phyloP scores from a whole-genome alignment of 2,797 vertebrate genomes.

The Poecilia wingei region DNA sequence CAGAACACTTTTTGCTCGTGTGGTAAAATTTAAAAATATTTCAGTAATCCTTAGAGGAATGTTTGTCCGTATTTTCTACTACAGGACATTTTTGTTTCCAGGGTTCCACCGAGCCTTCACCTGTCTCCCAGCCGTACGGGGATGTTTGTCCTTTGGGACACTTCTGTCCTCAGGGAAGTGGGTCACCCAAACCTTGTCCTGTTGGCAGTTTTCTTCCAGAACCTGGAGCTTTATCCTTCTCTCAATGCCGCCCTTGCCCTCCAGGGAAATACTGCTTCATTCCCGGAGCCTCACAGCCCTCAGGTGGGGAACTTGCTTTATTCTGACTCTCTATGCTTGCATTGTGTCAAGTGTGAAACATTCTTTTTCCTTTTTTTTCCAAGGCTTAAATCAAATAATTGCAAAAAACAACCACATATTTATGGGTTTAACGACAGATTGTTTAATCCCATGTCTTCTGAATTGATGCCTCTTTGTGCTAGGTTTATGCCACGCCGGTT shows the following conservation, averaged over 20 bases:
- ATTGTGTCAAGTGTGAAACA: not conserved
- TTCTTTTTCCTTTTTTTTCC: not conserved
- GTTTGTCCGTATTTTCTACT: conserved; percentile 33
- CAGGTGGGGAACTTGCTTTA: conserved; percentile 64
- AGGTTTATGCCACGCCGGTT: conserved; percentile 84
- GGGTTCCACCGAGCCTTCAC: conserved; percentile 74
- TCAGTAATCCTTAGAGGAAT: conserved; percentile 21
- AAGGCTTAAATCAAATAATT: not conserved
- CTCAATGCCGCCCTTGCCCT: conserved; percentile 85
- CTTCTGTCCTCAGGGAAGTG: conserved; percentile 86
- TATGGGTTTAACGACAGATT: not conserved
- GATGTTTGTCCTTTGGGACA: conserved; percentile 89
- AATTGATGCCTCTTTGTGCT: conserved; percentile 13
- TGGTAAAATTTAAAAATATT: conserved; percentile 9
- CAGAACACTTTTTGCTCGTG: too few relatives aligned
- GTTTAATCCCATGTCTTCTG: not conserved
- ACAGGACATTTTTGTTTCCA: conserved; percentile 80
- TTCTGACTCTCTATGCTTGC: not conserved
- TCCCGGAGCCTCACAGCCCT: conserved; percentile 73
- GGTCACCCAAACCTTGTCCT: conserved; percentile 85
- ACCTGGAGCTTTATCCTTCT: conserved; percentile 75
- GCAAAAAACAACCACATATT: not conserved
- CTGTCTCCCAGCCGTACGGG: conserved; percentile 80
- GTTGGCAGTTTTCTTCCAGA: conserved; percentile 83
- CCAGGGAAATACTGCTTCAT: conserved; percentile 84